Percentiles rank a stretch among this genome's conserved stretches.
Evolutionary conservation across 2,888 invertebrate species (phyloP).

Genomic region (Venustoraphidia nigricollis): DNA sequence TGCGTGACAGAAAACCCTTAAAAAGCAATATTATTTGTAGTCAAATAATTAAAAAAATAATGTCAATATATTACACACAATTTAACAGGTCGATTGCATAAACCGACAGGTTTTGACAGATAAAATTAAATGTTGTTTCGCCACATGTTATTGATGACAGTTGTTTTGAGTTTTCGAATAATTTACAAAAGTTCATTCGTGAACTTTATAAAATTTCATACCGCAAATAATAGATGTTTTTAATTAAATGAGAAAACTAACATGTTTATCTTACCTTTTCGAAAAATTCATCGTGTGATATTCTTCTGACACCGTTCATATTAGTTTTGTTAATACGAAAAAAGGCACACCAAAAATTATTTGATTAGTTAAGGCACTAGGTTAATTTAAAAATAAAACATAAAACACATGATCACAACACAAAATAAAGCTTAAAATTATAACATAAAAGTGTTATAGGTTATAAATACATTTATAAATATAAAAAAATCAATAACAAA

Average conservation of each 20-base stretch:
- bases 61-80: too few relatives aligned
- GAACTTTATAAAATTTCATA: too few relatives aligned
- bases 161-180: too few relatives aligned
- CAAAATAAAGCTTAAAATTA: background rate
- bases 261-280: slow-evolving; percentile 4
- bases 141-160: too few relatives aligned
- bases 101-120: too few relatives aligned
- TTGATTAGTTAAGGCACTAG: slow-evolving; percentile 1
- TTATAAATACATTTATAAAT: background rate
- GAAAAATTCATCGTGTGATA: slow-evolving; percentile 4
- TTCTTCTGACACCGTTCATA: slow-evolving; percentile 3
- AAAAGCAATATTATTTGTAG: too few relatives aligned
- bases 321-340: background rate
- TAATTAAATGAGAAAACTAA: background rate
- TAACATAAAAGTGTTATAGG: background rate
- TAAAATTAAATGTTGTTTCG: too few relatives aligned
- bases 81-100: too few relatives aligned
- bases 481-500: slow-evolving; percentile 4
- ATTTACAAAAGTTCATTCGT: too few relatives aligned
- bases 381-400: slow-evolving; percentile 1
- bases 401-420: slow-evolving; percentile 3
- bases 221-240: background rate
- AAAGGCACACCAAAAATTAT: slow-evolving; percentile 2
- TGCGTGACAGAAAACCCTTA: too few relatives aligned
- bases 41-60: too few relatives aligned